Conservation (phyloP, 2,113 vertebrate species). For the Scomber scombrus region DNA sequence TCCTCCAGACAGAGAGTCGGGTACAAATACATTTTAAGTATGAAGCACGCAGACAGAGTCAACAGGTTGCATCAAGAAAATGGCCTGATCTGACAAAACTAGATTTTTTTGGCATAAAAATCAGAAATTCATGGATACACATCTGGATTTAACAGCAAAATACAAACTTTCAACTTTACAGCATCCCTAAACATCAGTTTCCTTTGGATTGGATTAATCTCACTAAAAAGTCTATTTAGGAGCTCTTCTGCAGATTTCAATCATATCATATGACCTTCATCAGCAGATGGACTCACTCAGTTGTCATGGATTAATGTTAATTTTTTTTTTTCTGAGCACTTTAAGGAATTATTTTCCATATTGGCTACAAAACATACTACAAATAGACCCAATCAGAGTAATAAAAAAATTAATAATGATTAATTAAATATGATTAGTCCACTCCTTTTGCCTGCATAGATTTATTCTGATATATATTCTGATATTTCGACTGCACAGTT, state of each 20-base stretch:
- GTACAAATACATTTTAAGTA: slow-evolving; percentile 13
- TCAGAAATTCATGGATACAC: too few species aligned
- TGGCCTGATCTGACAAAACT: not conserved
- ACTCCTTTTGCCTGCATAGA: not conserved
- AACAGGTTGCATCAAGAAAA: slow-evolving; percentile 27
- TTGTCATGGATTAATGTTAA: too few species aligned
- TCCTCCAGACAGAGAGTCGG: slow-evolving; percentile 16
- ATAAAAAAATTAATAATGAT: not conserved
- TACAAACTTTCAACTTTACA: too few species aligned
- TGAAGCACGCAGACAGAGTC: not conserved
- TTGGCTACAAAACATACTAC: not conserved
- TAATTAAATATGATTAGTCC: not conserved
- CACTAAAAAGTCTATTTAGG: too few species aligned
- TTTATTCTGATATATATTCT: not conserved
- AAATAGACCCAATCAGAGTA: not conserved
- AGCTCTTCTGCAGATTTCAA: too few species aligned
- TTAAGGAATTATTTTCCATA: not conserved
- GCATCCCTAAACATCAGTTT: too few species aligned
- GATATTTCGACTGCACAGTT: not conserved
- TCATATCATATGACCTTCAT: too few species aligned
- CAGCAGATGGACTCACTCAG: too few species aligned
- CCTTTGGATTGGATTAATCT: too few species aligned
- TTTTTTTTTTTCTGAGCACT: too few species aligned
- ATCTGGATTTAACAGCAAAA: too few species aligned
- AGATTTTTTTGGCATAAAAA: too few species aligned